These are phyloP conservation scores for Lasioglossum zephyrum DNA, from an alignment of 2,888 invertebrate species.

Conservation along the genomic window DNA sequence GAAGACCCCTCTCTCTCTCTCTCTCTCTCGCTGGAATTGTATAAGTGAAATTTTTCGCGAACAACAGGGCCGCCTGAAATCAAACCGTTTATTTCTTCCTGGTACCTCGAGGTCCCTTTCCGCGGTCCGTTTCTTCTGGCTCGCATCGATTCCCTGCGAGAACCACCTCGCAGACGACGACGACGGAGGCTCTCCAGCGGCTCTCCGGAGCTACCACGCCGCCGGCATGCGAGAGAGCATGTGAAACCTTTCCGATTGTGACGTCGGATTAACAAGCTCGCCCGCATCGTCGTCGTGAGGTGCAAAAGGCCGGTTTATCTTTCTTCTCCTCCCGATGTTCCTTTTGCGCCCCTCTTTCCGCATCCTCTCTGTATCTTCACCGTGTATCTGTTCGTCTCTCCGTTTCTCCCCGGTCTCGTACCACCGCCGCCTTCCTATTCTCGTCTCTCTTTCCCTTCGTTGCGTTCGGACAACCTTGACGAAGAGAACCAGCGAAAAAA, in stretches of 20 bases:
- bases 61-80: neutral
- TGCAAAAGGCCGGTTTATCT: conserved; percentile 64
- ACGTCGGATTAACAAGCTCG: conserved; percentile 78
- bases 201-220: neutral
- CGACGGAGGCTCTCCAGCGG: neutral
- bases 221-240: conserved; percentile 22
- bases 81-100: conserved; percentile 7
- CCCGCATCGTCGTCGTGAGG: conserved; percentile 70
- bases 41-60: conserved; percentile 28
- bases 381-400: neutral
- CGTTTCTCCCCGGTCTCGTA: neutral
- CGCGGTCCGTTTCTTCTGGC: conserved; percentile 21
- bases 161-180: neutral
- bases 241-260: conserved; percentile 73
- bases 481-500: conserved; percentile 52
- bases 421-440: conserved; percentile 23
- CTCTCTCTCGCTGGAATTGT: conserved; percentile 12
- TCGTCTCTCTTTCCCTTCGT: conserved; percentile 22
- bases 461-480: conserved; percentile 62
- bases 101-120: conserved; percentile 1
- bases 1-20: conserved; percentile 10
- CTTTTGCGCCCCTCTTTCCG: neutral
- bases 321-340: neutral
- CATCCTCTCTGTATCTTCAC: neutral
- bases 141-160: conserved; percentile 22